phyloP scores from a whole-genome alignment of 2,888 invertebrate genomes.

The Drosophila antonietae region DNA sequence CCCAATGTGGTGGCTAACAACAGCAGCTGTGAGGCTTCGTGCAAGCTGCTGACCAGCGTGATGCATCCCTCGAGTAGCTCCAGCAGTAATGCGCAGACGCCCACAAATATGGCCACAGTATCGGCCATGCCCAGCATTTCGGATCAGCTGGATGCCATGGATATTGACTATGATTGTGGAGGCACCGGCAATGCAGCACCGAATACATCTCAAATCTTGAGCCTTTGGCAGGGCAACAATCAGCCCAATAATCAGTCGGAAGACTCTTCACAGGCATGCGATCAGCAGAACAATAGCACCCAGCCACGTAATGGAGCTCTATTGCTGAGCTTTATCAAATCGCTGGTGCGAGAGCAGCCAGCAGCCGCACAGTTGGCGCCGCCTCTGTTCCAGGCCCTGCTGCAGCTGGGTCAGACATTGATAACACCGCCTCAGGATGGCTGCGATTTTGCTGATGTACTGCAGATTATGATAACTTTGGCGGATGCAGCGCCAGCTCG shows the following conservation, averaged over 20 bases:
- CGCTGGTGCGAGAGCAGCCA: conserved; percentile 88
- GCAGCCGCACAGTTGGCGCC: conserved; percentile 75
- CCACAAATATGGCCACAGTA: conserved; percentile 85
- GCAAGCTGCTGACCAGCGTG: conserved; percentile 68
- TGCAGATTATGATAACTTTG: conserved; percentile 91
- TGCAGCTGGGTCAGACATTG: conserved; percentile 89
- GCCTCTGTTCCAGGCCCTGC: conserved; percentile 89
- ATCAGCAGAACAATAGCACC: conserved; percentile 63
- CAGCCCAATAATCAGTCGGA: conserved; percentile 85
- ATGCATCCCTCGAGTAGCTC: conserved; percentile 84
- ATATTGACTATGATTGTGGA: conserved; percentile 84
- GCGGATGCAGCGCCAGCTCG: conserved; percentile 91
- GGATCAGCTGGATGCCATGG: conserved; percentile 84
- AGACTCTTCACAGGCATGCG: conserved; percentile 80
- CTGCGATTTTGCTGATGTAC: conserved; percentile 91
- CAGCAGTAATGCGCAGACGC: conserved; percentile 86
- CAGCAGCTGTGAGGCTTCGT: conserved; percentile 65
- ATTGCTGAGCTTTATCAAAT: conserved; percentile 89
- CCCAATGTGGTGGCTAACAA: conserved; percentile 80
- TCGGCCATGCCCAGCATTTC: conserved; percentile 84
- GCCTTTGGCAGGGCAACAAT: conserved; percentile 83
- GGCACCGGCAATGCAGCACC: conserved; percentile 59
- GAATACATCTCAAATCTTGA: conserved; percentile 72
- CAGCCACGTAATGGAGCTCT: conserved; percentile 88
- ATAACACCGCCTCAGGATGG: conserved; percentile 88